A percentile compares a stretch with the other conserved stretches of the same genome.
These are phyloP conservation scores for Sakesphorus luctuosus DNA, from an alignment of 2,113 vertebrate genomes.

Conservation along the genomic window DNA sequence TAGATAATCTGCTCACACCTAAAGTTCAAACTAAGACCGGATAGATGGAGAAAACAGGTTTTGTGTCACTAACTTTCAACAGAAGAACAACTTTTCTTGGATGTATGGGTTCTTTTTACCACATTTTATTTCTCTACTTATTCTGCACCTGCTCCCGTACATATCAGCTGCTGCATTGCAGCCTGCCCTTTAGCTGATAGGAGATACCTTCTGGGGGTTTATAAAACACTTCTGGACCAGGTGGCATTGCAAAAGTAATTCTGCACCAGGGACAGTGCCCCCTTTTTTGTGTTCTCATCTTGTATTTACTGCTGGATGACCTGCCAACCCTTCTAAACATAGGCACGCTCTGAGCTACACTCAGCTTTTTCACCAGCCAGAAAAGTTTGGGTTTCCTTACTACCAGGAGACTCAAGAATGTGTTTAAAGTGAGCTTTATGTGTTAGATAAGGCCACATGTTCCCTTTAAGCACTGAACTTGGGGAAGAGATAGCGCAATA, in stretches of 20 bases:
- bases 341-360: neutral
- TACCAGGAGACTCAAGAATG: neutral
- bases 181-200: neutral
- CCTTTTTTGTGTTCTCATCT: neutral
- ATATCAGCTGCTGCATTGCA: neutral
- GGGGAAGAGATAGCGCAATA: neutral
- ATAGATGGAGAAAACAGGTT: neutral
- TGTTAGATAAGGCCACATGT: neutral
- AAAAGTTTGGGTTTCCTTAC: neutral
- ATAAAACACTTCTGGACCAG: neutral
- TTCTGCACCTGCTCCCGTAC: neutral
- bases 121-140: neutral
- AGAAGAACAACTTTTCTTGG: neutral
- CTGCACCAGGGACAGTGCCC: neutral
- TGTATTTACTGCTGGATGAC: neutral
- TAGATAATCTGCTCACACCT: neutral
- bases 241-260: constrained; percentile 37
- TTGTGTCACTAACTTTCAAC: neutral
- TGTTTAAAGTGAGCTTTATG: neutral
- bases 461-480: neutral
- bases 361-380: neutral
- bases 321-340: neutral
- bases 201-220: neutral
- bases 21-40: constrained; percentile 6
- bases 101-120: neutral